Evolutionary conservation across 2,888 invertebrate genomes (phyloP).

Genomic region (Netelia melanura): DNA sequence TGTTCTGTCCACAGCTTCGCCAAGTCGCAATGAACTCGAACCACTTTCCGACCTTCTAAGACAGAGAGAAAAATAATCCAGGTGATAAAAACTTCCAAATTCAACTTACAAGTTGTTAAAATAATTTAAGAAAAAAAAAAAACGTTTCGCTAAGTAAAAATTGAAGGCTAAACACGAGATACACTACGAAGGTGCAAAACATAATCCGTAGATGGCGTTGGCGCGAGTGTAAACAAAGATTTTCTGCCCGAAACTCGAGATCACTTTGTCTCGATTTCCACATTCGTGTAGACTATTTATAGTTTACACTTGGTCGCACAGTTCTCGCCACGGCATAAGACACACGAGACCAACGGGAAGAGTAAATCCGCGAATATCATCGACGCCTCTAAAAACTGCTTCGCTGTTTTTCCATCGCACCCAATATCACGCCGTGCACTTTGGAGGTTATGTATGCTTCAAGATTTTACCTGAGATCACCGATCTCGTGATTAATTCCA

Average conservation of each 20-base stretch:
- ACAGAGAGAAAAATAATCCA: conserved; percentile 19
- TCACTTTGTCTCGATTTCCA: conserved; percentile 64
- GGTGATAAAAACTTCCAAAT: not conserved
- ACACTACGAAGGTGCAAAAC: not conserved
- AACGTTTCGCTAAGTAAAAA: not conserved
- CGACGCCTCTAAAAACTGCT: conserved; percentile 58
- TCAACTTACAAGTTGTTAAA: no score
- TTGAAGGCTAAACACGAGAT: not conserved
- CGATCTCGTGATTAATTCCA: conserved; percentile 69
- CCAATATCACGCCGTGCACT: conserved; percentile 28
- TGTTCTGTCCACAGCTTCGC: conserved; percentile 68
- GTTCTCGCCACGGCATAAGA: not conserved
- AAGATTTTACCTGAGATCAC: conserved; percentile 73
- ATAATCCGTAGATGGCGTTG: not conserved
- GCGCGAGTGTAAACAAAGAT: conserved; percentile 51
- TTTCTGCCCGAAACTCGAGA: conserved; percentile 49
- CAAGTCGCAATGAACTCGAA: conserved; percentile 62
- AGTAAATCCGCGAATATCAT: conserved; percentile 64
- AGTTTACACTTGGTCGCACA: conserved; percentile 61
- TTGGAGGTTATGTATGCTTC: not conserved
- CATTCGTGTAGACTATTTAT: conserved; percentile 62
- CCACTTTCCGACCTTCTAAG: conserved; percentile 65
- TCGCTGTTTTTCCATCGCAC: conserved; percentile 13
- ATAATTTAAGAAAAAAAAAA: not conserved
- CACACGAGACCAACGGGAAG: conserved; percentile 63